Evolutionary conservation across 2,113 vertebrate genomes (phyloP), one percentile per base, ranked within the genome.

Genomic region (Aphelocoma coerulescens): DNA sequence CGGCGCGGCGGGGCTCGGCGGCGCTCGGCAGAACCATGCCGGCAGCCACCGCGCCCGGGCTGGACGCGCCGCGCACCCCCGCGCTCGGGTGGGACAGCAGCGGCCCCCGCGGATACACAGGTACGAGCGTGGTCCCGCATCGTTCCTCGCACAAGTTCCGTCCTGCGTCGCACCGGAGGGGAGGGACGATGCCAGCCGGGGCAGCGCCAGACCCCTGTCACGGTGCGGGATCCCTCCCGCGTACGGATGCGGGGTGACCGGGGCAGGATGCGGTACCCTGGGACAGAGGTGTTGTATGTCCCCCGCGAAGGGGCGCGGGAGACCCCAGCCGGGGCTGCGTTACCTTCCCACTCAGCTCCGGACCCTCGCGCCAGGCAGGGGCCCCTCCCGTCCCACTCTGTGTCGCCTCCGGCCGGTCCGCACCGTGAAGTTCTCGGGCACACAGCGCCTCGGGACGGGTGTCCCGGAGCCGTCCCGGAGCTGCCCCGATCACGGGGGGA

Each of bases 11-110:
- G 52, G 28, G 30, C 35, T 30, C 41, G 41, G 13, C 13, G 24
- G 57, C 20, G 39, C 35, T 27, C 7, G 77, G 67, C 24, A 7
- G 63, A 88, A 97, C 46, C 57, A 98, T 99, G 98, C 96, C 97
- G 17, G 82, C 96, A 55, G 97, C 96, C 71, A 98, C 98, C 41
- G 97, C 82, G 72, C 87, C 69, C 46, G 87, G 75, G 66, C 91
- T 97, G 95, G 98, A 98, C 77, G 89, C 97, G 16, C 94, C 97
- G 94, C 90, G 88, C 74, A 96, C 91, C 43, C 72, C 96, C 51
- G 74, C 93, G 15, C 92, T 54, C 48, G 93, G 17, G 89, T 91
- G 94, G 96, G 94, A 84, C 48, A 88, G 72, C 67, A 62, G 65
- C 18, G 54, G 71, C 18, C 76, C 85, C 18, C 95, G 81, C 35